A percentile compares a stretch with the other conserved stretches of the same genome.
Conservation (phyloP, 64 coral and sea anemone genomes). For the Stichodactyla mertensii region DNA sequence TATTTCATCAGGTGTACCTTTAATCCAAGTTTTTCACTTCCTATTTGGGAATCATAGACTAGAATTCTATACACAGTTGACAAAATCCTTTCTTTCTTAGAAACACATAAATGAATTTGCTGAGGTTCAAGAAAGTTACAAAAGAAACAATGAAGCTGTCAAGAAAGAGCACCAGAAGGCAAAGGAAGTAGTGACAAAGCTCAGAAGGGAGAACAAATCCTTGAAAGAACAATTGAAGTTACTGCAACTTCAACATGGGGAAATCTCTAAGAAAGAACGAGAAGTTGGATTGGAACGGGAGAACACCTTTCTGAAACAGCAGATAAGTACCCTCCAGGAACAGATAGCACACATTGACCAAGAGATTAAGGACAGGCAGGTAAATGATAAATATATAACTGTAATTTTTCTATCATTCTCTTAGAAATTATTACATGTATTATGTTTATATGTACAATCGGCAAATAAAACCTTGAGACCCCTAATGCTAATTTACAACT, state of each 20-base stretch:
- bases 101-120: constrained; percentile 44
- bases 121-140: constrained; percentile 26
- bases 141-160: constrained; percentile 15
- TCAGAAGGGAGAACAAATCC: constrained; percentile 33
- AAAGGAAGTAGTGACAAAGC: constrained; percentile 37
- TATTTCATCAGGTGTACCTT: too few species aligned
- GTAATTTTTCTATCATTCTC: neutral
- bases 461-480: too few species aligned
- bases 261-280: neutral
- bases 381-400: neutral
- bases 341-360: neutral
- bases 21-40: too few species aligned
- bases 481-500: too few species aligned
- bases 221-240: constrained; percentile 32
- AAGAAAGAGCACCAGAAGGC: constrained; percentile 43
- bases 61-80: neutral
- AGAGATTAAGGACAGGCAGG: neutral
- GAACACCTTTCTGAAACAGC: neutral
- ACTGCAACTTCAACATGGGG: neutral
- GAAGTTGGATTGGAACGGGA: neutral
- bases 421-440: neutral
- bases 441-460: too few species aligned
- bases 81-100: constrained; percentile 17
- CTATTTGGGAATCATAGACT: too few species aligned
- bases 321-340: neutral